Percentiles rank a stretch among this genome's conserved stretches.
These are phyloP conservation scores for Rotaria socialis DNA, from an alignment of 2,888 invertebrate species.

Conservation along the genomic window DNA sequence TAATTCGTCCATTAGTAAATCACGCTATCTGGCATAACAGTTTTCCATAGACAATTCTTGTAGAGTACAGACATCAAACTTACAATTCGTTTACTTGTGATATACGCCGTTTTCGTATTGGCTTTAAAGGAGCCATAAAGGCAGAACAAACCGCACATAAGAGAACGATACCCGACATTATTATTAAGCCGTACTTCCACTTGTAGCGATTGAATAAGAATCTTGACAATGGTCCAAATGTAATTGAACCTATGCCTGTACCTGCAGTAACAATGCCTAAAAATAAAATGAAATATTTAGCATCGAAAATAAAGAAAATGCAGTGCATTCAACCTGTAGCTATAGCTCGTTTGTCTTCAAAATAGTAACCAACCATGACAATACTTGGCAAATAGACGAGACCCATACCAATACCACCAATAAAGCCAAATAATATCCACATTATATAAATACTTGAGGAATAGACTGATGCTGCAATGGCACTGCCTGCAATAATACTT, in stretches of 20 bases:
- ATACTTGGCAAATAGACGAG: conserved; percentile 40
- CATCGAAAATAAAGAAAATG: background rate
- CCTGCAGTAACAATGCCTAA: conserved; percentile 42
- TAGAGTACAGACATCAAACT: background rate
- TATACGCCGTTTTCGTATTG: background rate
- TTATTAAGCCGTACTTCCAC: conserved; percentile 40
- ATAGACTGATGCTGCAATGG: conserved; percentile 35
- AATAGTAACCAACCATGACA: conserved; percentile 44
- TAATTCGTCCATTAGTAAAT: background rate
- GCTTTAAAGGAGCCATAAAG: conserved; percentile 34
- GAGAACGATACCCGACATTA: conserved; percentile 40
- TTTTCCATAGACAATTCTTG: background rate
- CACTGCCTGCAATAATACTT: conserved; percentile 27
- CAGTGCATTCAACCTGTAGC: conserved; percentile 32
- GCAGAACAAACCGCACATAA: conserved; percentile 38
- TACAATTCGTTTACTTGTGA: background rate
- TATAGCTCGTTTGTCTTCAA: conserved; percentile 45
- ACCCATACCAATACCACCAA: conserved; percentile 71
- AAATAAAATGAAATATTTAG: background rate
- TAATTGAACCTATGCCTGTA: conserved; percentile 44
- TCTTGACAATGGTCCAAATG: conserved; percentile 39
- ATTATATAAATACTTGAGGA: conserved; percentile 42
- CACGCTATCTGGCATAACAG: background rate
- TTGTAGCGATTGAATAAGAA: conserved; percentile 11
- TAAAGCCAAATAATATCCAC: conserved; percentile 40